Conservation (phyloP, 1,140 invertebrate genomes). For the Cataglyphis hispanica region DNA sequence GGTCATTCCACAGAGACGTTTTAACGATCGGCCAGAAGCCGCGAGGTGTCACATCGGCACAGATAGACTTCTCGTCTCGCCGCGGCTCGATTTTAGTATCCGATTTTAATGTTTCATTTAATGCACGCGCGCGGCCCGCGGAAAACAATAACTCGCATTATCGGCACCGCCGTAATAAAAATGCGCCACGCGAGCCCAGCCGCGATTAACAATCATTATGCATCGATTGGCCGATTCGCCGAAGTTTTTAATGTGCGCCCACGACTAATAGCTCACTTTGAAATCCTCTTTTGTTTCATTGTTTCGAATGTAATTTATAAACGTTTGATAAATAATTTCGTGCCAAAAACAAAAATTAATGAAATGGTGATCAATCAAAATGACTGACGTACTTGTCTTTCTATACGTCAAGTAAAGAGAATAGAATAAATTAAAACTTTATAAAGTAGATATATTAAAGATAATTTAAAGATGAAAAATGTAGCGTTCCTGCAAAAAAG, state of each 20-base stretch:
- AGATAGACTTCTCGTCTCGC: constrained; percentile 25
- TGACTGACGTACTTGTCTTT: background rate
- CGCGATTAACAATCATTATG: constrained; percentile 48
- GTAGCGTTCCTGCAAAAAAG: background rate
- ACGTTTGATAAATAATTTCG: constrained; percentile 27
- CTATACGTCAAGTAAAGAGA: background rate
- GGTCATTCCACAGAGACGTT: constrained; percentile 53
- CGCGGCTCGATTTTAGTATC: constrained; percentile 52
- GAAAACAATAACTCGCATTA: constrained; percentile 62
- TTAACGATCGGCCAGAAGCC: constrained; percentile 62
- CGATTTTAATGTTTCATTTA: constrained; percentile 65
- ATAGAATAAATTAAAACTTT: constrained; percentile 24
- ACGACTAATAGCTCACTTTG: constrained; percentile 24
- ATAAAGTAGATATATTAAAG: no score
- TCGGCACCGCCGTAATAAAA: constrained; percentile 27
- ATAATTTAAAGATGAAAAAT: constrained; percentile 1
- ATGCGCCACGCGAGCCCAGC: background rate
- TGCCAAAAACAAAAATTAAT: constrained; percentile 16
- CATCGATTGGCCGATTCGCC: constrained; percentile 21
- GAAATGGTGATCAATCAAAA: background rate
- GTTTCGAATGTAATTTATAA: constrained; percentile 4
- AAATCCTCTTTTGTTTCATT: background rate
- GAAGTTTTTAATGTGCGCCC: constrained; percentile 25
- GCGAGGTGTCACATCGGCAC: constrained; percentile 58
- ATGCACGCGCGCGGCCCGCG: constrained; percentile 21